Evolutionary conservation across 1,140 invertebrate genomes (phyloP), one percentile per base, ranked within the genome.

Genomic region (Reticulitermes speratus): DNA sequence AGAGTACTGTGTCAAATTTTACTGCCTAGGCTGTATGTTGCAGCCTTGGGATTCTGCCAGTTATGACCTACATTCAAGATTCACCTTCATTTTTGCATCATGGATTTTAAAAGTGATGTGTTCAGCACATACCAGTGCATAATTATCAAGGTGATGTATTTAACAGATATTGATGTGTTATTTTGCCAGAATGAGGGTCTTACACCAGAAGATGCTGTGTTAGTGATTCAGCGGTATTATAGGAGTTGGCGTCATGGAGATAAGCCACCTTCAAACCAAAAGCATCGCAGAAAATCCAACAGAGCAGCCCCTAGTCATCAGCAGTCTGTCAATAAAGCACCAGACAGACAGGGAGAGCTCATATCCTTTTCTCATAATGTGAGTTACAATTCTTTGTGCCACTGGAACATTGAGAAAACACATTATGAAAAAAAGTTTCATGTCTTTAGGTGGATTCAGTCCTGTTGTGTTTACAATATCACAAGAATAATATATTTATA

Each of bases 361-460:
- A 92, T 92, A 85, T 90, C 92, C 85, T 92, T 93, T 88, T 92
- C 92, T 9, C 91, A 92, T 86, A 90, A 90, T 87, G 92, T 92
- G 89, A 90, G 89, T 88, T 69, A 48, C 25, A 84, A 86, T 75
- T 45, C 30, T 6, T n/a, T 85, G 21, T 85, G 16, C 8, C 23
- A 14, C 59, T 65, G 8, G 2, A 38, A 44, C 1, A 25, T 16
- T 8, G 9, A 6, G 45, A 7, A 48, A 48, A n/a, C 38, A 38
- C 38, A 38, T 25, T 84, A 38, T 84, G 23, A 38, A 44, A 48
- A 7, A 38, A 38, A 38, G 5, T 38, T 38, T 38, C 38, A 38
- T 38, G 30, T 25, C 25, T 81, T 81, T 81, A n/a, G 30, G 25
- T 30, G 30, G 25, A 81, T n/a, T 81, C 30, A 25, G 5, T 81